phyloP scores from a whole-genome alignment of 2,113 vertebrate species.

The Marcusenius ussheri region DNA sequence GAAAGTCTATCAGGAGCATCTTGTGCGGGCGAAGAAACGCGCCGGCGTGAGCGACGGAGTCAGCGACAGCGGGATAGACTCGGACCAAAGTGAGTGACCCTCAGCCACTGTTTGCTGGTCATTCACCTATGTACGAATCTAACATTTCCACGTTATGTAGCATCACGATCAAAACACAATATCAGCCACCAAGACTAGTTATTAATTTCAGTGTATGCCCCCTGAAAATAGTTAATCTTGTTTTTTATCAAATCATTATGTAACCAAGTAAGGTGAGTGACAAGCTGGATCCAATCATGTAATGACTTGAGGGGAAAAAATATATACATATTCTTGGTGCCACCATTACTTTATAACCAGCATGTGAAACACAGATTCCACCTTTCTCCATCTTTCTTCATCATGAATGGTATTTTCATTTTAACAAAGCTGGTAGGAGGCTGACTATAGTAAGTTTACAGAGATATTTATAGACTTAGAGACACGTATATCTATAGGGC shows the following conservation, averaged over 20 bases:
- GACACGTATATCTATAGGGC: background rate
- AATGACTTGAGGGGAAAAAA: background rate
- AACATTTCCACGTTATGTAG: background rate
- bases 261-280: background rate
- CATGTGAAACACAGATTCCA: background rate
- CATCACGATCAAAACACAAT: background rate
- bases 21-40: constrained; percentile 48
- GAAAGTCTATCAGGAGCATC: constrained; percentile 39
- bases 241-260: background rate
- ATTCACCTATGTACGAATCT: background rate
- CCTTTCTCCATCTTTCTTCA: background rate
- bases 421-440: background rate
- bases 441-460: background rate
- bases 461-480: background rate
- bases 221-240: background rate
- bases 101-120: background rate
- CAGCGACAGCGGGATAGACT: constrained; percentile 54
- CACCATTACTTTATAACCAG: background rate
- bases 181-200: background rate
- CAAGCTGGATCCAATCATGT: background rate
- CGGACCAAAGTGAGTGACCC: constrained; percentile 56
- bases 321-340: background rate
- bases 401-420: background rate
- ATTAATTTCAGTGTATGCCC: background rate
- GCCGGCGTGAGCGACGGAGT: constrained; percentile 27